These are phyloP conservation scores for Brachypodius melanocephalos DNA, from an alignment of 2,113 vertebrate species.

Conservation along the genomic window DNA sequence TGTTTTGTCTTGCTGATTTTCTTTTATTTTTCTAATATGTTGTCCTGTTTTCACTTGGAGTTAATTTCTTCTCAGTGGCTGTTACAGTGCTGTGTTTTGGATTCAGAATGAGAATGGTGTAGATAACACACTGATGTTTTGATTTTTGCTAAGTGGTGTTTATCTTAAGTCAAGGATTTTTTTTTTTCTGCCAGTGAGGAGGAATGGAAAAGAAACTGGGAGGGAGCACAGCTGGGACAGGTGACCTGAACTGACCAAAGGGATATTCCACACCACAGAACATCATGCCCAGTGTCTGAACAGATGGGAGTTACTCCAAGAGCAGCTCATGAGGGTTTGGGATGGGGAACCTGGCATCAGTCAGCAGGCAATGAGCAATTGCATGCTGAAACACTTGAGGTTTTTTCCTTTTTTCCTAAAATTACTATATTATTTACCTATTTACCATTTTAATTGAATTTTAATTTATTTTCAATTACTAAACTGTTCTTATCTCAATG, in stretches of 20 bases:
- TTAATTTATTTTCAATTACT: not conserved
- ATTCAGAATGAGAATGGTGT: not conserved
- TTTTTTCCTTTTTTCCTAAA: not conserved
- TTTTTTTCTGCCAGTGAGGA: not conserved
- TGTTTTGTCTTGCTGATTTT: not conserved
- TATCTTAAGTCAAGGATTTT: not conserved
- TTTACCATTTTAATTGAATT: not conserved
- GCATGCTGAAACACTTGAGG: not conserved
- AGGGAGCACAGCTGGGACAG: not conserved
- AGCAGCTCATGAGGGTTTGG: accelerated
- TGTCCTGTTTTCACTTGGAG: not conserved
- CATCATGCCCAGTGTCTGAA: accelerated
- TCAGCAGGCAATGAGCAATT: not conserved
- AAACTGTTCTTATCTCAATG: not conserved
- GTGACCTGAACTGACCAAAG: not conserved
- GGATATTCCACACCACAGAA: not conserved
- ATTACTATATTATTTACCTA: not conserved
- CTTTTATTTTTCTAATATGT: not conserved
- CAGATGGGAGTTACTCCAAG: too few relatives aligned
- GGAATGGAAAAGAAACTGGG: not conserved
- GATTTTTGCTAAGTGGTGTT: not conserved
- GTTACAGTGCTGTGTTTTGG: not conserved
- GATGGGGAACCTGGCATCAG: not conserved
- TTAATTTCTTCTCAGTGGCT: not conserved
- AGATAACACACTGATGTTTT: not conserved